These are phyloP conservation scores for Penaeus japonicus DNA, from an alignment of 1,140 invertebrate genomes.

Conservation along the genomic window DNA sequence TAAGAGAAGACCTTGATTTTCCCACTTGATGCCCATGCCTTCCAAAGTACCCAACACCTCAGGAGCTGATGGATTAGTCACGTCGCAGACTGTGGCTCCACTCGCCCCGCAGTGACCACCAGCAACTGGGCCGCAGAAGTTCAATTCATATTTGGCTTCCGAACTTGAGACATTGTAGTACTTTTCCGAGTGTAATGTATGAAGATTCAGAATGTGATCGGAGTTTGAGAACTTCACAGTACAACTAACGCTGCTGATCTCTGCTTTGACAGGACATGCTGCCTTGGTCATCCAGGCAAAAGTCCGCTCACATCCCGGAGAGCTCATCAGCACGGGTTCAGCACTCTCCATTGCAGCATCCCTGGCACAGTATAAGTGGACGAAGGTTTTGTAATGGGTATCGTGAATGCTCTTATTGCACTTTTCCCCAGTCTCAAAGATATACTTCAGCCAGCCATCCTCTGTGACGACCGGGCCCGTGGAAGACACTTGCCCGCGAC, in stretches of 20 bases:
- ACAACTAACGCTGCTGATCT: background rate
- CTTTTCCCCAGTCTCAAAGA: background rate
- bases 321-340: conserved; percentile 2
- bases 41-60: background rate
- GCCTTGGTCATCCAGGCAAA: conserved; percentile 26
- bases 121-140: conserved; percentile 28
- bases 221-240: conserved; percentile 21
- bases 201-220: background rate
- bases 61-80: background rate
- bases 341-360: background rate
- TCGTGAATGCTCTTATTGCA: background rate
- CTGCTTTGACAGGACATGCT: conserved; percentile 24
- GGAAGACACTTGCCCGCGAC: background rate
- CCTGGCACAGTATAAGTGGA: background rate
- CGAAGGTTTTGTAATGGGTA: background rate
- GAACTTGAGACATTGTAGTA: background rate
- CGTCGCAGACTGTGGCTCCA: background rate
- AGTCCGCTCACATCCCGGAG: background rate
- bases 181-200: background rate
- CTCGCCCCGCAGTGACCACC: conserved; percentile 2
- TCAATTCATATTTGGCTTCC: conserved; percentile 15
- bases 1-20: background rate
- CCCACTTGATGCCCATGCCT: conserved; percentile 6
- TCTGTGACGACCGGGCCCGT: background rate
- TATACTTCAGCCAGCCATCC: background rate